Base-by-base conservation (phyloP, 2,888 invertebrate genomes). In the Notocelia uddmanniana region DNA sequence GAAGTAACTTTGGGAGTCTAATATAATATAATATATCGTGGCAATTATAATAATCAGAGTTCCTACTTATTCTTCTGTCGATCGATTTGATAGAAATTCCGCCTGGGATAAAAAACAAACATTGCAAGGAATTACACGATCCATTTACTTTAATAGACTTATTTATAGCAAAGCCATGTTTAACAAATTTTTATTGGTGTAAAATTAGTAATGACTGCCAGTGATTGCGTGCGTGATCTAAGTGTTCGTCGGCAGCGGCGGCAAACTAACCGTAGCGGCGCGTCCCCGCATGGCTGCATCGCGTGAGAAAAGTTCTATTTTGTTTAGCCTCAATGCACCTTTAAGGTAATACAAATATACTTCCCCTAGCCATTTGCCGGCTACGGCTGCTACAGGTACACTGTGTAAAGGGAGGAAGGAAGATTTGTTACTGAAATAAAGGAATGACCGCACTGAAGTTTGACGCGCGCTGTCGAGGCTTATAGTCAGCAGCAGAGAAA, bases 281-380 rank as follows among this genome's bases (percentile, higher is more conserved):
- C 76, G 82, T 90, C 88, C 81, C 89, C 88, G 93, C 91, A 86
- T 86, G 89, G 91, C 76, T 85, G 88, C 85, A 77, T 83, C 75
- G 79, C 91, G 93, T 93, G 93, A 86, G 93, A 93, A 91, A 81
- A 89, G 86, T 85, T 88, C 85, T 84, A 81, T 88, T 84, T 85
- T 79, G 83, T 81, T 78, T 80, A 50, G 18, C 31, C 48, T 50
- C 3, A 37, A 57, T 31, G 15, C n/a, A n/a, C 45, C n/a, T 45
- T 45, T 45, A 45, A 45, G 45, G 13, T 45, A n/a, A 45, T 31
- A 31, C 31, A 31, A 31, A 31, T 5, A 31, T n/a, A n/a, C n/a
- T n/a, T n/a, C n/a, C n/a, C n/a, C n/a, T n/a, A n/a, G n/a, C n/a
- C n/a, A n/a, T n/a, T n/a, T n/a, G n/a, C n/a, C n/a, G n/a, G n/a